These are phyloP conservation scores for Sarcophaga variegata DNA, from an alignment of 2,888 invertebrate genomes.

Conservation along the genomic window DNA sequence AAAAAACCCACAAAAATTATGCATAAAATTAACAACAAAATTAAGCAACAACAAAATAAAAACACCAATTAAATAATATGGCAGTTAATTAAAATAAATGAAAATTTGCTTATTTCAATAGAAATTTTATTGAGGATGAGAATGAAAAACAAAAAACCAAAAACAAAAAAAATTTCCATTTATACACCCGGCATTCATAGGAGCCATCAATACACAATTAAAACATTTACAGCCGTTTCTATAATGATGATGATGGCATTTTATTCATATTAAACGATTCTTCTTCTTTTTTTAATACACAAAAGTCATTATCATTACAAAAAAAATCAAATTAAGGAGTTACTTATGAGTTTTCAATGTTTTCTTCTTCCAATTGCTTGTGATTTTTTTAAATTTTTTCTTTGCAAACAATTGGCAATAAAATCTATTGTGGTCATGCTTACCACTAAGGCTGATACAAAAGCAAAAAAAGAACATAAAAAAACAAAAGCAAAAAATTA, in stretches of 20 bases:
- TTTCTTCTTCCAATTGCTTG: slow-evolving; percentile 1
- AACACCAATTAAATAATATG: slow-evolving; percentile 12
- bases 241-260: too few relatives aligned
- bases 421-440: neutral
- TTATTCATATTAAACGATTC: too few relatives aligned
- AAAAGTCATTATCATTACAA: too few relatives aligned
- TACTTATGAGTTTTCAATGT: neutral
- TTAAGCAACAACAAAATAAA: neutral
- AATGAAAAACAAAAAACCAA: slow-evolving; percentile 39
- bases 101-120: slow-evolving; percentile 23
- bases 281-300: too few relatives aligned
- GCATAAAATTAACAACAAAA: too few relatives aligned
- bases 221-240: too few relatives aligned
- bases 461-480: neutral
- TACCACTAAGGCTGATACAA: neutral
- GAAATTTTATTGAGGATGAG: slow-evolving; percentile 62
- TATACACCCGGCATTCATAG: too few relatives aligned
- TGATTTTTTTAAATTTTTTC: neutral
- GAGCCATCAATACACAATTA: too few relatives aligned
- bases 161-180: neutral
- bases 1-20: too few relatives aligned
- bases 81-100: slow-evolving; percentile 14
- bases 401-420: slow-evolving; percentile 46
- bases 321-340: too few relatives aligned
- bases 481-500: neutral